phyloP scores from a whole-genome alignment of 2,113 vertebrate genomes.

The Micromys minutus region DNA sequence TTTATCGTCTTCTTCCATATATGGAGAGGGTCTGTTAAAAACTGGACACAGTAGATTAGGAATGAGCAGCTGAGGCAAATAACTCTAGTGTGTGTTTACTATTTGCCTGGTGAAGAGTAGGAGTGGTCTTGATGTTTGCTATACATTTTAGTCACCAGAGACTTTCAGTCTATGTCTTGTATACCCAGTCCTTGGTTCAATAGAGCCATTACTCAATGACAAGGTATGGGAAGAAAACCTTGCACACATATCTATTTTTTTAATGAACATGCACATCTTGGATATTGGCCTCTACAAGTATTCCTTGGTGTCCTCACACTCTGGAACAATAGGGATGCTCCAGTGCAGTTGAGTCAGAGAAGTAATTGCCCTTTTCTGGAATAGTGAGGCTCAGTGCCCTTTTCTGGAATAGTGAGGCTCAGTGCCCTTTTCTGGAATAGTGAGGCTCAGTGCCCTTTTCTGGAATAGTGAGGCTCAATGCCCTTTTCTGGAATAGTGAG shows the following conservation, averaged over 20 bases:
- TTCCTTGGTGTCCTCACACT: not conserved
- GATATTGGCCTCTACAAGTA: not conserved
- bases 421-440: no score
- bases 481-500: not conserved
- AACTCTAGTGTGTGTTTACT: not conserved
- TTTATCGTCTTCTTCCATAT: not conserved
- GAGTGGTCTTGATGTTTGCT: not conserved
- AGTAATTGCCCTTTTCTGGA: not conserved
- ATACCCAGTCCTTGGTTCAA: not conserved
- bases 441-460: not conserved
- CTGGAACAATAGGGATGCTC: not conserved
- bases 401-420: not conserved
- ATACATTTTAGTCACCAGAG: not conserved
- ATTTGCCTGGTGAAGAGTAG: not conserved
- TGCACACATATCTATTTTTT: not conserved
- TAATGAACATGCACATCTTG: not conserved
- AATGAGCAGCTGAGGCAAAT: not conserved
- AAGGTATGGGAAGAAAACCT: not conserved
- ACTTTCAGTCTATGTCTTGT: not conserved
- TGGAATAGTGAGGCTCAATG: not conserved
- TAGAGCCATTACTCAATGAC: not conserved
- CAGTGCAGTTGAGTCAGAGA: not conserved
- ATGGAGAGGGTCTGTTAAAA: not conserved
- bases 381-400: not conserved
- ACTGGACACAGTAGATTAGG: not conserved